Conservation (phyloP, 2,888 invertebrate genomes). For the Chorisops tibialis region DNA sequence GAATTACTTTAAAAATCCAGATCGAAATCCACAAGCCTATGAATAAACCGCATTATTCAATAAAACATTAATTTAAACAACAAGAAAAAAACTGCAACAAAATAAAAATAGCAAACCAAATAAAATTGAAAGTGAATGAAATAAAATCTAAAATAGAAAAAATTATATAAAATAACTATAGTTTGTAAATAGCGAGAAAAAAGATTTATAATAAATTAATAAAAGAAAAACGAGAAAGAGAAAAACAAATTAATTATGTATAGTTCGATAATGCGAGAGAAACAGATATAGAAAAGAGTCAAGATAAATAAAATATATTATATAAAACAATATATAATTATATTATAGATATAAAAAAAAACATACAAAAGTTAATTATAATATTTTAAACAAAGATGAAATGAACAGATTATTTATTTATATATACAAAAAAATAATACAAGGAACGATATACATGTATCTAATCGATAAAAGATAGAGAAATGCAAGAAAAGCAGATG, state of each 20-base stretch:
- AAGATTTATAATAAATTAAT: conserved; percentile 15
- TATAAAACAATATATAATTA: conserved; percentile 10
- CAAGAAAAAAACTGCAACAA: conserved; percentile 21
- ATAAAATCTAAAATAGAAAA: conserved; percentile 30
- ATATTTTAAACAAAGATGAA: conserved; percentile 9
- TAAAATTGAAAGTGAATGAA: neutral
- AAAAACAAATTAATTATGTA: conserved; percentile 33
- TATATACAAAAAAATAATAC: conserved; percentile 18
- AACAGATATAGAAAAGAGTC: conserved; percentile 15
- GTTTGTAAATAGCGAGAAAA: conserved; percentile 33
- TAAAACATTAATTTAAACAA: conserved; percentile 20
- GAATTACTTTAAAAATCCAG: no score
- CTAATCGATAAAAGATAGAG: neutral
- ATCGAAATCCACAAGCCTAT: no score
- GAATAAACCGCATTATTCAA: no score
- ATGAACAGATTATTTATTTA: conserved; percentile 2
- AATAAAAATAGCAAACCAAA: conserved; percentile 12
- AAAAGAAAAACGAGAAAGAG: conserved; percentile 21
- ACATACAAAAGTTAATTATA: conserved; percentile 1
- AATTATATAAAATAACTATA: conserved; percentile 33
- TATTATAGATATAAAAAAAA: conserved; percentile 5
- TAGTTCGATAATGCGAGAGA: conserved; percentile 32
- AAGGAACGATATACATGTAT: conserved; percentile 12
- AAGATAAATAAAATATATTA: conserved; percentile 20
- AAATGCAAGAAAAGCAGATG: neutral